These are phyloP conservation scores for Gonatopus flavifemur DNA, from an alignment of 1,140 invertebrate species.

Conservation along the genomic window DNA sequence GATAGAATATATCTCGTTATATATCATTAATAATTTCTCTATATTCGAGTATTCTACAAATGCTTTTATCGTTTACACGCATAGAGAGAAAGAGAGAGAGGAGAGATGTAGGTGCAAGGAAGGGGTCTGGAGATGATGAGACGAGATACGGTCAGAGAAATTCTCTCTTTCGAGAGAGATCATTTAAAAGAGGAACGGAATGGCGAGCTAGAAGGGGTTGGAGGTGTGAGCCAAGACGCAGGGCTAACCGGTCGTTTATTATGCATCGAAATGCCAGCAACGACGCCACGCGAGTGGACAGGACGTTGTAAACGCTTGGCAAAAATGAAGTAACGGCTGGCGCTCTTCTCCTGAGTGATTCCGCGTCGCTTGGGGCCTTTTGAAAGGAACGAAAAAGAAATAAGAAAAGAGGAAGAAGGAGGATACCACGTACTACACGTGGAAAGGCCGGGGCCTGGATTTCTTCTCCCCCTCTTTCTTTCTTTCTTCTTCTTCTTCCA, in stretches of 20 bases:
- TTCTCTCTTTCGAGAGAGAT: background rate
- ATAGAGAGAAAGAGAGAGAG: constrained; percentile 30
- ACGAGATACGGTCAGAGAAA: constrained; percentile 20
- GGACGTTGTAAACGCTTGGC: constrained; percentile 52
- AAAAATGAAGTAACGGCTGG: constrained; percentile 55
- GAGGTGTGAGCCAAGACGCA: constrained; percentile 46
- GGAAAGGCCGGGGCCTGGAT: too few relatives aligned
- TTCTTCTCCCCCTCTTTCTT: background rate
- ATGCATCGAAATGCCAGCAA: constrained; percentile 59
- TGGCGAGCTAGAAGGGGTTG: constrained; percentile 11
- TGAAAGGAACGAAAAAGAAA: too few relatives aligned
- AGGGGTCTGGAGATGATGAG: constrained; percentile 13
- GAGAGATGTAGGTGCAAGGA: constrained; percentile 21
- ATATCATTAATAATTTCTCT: constrained; percentile 1
- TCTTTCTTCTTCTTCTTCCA: background rate
- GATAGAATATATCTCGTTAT: constrained; percentile 15
- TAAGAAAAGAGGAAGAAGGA: too few relatives aligned
- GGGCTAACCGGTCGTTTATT: constrained; percentile 57
- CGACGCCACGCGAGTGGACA: constrained; percentile 56
- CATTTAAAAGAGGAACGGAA: background rate
- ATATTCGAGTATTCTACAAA: background rate
- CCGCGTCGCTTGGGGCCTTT: constrained; percentile 48
- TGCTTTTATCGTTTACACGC: constrained; percentile 25
- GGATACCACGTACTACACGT: constrained; percentile 20
- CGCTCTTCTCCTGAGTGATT: constrained; percentile 51